A percentile compares a stretch with the other conserved stretches of the same genome.
These are phyloP conservation scores for Eurystomus glaucurus DNA, from an alignment of 2,797 vertebrate genomes.

Conservation along the genomic window DNA sequence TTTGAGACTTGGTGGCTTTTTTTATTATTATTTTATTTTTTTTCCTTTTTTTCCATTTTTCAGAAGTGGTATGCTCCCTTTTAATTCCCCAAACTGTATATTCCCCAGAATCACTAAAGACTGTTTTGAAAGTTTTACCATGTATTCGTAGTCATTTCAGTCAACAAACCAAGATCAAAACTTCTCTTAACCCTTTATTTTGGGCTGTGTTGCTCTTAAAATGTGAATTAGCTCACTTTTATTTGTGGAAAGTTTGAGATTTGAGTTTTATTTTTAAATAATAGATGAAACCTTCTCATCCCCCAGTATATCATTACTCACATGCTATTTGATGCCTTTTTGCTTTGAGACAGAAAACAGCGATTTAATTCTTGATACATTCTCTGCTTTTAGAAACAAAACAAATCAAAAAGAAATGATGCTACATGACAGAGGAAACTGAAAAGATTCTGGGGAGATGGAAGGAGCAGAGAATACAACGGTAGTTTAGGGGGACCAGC, in stretches of 20 bases:
- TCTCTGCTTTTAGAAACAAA: background rate
- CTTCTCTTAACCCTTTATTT: background rate
- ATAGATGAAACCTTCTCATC: background rate
- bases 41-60: background rate
- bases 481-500: rapidly evolving
- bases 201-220: background rate
- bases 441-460: background rate
- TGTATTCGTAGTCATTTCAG: background rate
- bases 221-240: background rate
- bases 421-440: background rate
- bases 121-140: background rate
- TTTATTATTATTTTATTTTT: rapidly evolving
- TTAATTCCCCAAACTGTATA: background rate
- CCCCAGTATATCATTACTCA: background rate
- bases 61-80: background rate
- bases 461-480: background rate
- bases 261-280: background rate
- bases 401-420: background rate
- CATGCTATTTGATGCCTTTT: background rate
- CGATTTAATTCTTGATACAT: background rate
- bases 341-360: background rate
- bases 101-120: background rate
- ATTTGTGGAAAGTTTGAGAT: background rate
- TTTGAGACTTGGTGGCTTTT: background rate
- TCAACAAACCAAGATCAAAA: background rate